phyloP scores from a whole-genome alignment of 37 sponge, comb jelly and placozoan genomes.

The Halichondria panicea region DNA sequence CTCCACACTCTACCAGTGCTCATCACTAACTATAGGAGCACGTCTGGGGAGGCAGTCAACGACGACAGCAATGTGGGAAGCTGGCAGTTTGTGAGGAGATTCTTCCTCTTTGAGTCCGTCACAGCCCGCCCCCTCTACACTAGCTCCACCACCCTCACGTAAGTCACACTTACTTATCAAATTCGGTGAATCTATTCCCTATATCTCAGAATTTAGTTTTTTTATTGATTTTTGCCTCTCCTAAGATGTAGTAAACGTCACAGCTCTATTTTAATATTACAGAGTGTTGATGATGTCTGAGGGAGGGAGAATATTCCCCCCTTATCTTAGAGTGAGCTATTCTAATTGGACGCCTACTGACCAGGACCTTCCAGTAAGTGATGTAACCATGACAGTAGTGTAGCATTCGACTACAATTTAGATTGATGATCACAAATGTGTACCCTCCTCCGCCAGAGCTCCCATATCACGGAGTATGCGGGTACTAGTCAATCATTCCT shows the following conservation, averaged over 20 bases:
- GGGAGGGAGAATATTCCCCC: slow-evolving; percentile 13
- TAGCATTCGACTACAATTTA: too few relatives aligned
- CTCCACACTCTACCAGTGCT: slow-evolving; percentile 51
- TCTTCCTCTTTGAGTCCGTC: slow-evolving; percentile 45
- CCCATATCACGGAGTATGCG: slow-evolving; percentile 23
- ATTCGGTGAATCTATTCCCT: too few relatives aligned
- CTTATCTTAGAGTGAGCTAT: slow-evolving; percentile 19
- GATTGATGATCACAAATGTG: not conserved
- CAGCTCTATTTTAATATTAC: not conserved
- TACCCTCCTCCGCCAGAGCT: slow-evolving; percentile 12
- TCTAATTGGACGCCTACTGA: slow-evolving; percentile 15
- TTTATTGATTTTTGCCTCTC: not conserved
- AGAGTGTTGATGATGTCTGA: slow-evolving; percentile 2
- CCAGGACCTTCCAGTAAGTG: not conserved
- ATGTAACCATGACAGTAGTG: slow-evolving; percentile 7
- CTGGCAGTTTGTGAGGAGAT: slow-evolving; percentile 62
- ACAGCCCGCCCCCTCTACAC: slow-evolving; percentile 32
- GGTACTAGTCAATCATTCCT: not conserved
- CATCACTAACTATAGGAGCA: slow-evolving; percentile 9
- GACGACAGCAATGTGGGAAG: slow-evolving; percentile 6
- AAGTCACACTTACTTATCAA: not conserved
- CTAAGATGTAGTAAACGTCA: not conserved
- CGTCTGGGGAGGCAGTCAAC: slow-evolving; percentile 15
- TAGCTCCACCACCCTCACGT: slow-evolving; percentile 32
- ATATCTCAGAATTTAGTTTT: not conserved